A percentile compares a stretch with the other conserved stretches of the same genome.
Conservation (phyloP, 2,888 invertebrate genomes). For the Gasteruption jaculator region DNA sequence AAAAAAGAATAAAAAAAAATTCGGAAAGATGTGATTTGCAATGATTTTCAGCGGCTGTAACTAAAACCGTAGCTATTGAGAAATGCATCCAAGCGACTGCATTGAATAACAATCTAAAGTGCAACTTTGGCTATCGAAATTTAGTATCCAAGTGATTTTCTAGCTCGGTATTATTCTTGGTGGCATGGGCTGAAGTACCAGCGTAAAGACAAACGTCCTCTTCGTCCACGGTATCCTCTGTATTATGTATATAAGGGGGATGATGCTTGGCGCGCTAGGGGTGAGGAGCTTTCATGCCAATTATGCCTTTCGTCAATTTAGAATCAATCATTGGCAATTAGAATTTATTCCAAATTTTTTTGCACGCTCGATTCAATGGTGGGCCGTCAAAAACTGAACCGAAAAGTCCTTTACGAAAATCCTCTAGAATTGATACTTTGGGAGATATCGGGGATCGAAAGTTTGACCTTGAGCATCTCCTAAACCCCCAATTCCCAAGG, state of each 20-base stretch:
- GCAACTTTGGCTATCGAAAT: background rate
- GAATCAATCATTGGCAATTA: no score
- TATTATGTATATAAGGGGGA: slow-evolving; percentile 39
- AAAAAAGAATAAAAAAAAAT: slow-evolving; percentile 2
- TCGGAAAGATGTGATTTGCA: slow-evolving; percentile 3
- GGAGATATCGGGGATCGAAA: no score
- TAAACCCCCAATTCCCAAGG: no score
- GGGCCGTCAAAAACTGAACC: no score
- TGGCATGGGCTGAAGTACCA: slow-evolving; percentile 36
- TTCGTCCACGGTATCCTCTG: slow-evolving; percentile 38
- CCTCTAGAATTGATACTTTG: no score
- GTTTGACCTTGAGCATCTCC: no score
- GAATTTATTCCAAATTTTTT: no score
- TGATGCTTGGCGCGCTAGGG: slow-evolving; percentile 40
- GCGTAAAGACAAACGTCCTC: slow-evolving; percentile 36
- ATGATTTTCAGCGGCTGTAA: slow-evolving; percentile 3
- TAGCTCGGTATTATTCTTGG: slow-evolving; percentile 49
- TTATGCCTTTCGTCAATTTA: slow-evolving; percentile 33
- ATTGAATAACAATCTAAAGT: no score
- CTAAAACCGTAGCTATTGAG: no score
- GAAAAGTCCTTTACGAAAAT: no score
- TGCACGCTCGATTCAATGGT: no score
- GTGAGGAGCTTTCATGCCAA: slow-evolving; percentile 39
- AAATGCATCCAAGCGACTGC: no score
- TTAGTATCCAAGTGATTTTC: slow-evolving; percentile 34